Base-by-base conservation (phyloP, 2,888 invertebrate genomes). In the Aplocera efformata region DNA sequence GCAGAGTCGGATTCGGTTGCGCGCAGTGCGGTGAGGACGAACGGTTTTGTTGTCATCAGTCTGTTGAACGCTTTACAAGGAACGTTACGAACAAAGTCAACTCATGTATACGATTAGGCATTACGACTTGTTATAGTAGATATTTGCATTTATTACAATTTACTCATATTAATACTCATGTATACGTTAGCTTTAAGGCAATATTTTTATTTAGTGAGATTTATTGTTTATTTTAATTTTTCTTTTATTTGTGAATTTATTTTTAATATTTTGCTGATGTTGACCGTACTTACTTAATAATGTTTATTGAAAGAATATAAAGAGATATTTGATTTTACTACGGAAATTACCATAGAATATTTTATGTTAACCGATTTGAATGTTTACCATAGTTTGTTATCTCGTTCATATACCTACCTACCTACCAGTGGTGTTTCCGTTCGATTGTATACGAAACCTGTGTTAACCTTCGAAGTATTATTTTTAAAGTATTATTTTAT, bases 81-180 rank as follows among this genome's bases (percentile, higher is more conserved):
- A 60, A 60, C 53, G 63, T 64, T 63, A 42, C 37, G 58, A 63
- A 67, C 59, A 58, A 56, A 81, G 76, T 80, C 78, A 77, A 66
- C 73, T 74, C 75, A 68, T 77, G 82, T 82, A 81, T 82, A 84
- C 83, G 83, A 79, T 72, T 79, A 81, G 77, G 57, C 56, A 67
- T 76, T 77, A 76, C 70, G 68, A 78, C 72, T 73, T 72, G 77
- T 77, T 82, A 71, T 73, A 60, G 70, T 81, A 81, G 79, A 66
- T 57, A 72, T 69, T 65, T 80, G 86, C 85, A 85, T 85, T 86
- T 85, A 86, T 81, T 74, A 71, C 67, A 67, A 74, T 73, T 73
- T 67, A 79, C 72, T 78, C 77, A 79, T 75, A 75, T 67, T 52
- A 86, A 85, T 86, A 86, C 85, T 85, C 86, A 86, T 85, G 80